Conservation (phyloP, 1,140 invertebrate species). For the Calycopis cecrops region DNA sequence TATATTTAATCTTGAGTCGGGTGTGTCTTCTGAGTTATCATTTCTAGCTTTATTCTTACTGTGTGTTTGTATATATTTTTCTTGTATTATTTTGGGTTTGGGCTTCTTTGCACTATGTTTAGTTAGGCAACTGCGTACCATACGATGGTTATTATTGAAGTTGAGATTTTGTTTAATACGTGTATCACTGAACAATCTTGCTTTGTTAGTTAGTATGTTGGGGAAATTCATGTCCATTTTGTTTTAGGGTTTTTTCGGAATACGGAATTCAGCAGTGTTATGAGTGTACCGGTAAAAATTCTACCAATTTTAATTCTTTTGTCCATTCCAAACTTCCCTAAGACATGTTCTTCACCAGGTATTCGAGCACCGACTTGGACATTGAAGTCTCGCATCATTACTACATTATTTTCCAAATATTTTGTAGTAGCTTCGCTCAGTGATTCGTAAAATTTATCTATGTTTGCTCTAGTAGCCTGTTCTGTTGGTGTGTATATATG, state of each 20-base stretch:
- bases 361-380: constrained; percentile 26
- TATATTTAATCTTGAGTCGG: no score
- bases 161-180: constrained; percentile 34
- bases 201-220: constrained; percentile 35
- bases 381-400: constrained; percentile 40
- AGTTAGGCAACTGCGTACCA: constrained; percentile 32
- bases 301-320: constrained; percentile 34
- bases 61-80: constrained; percentile 11
- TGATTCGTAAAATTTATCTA: constrained; percentile 28
- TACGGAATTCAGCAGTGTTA: constrained; percentile 34
- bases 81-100: constrained; percentile 26
- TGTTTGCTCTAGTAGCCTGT: constrained; percentile 23
- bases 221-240: constrained; percentile 42
- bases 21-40: no score
- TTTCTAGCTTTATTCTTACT: no score
- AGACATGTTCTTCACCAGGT: constrained; percentile 29
- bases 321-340: constrained; percentile 28
- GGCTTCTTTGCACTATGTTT: constrained; percentile 22
- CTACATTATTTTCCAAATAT: constrained; percentile 27
- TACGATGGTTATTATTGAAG: constrained; percentile 40
- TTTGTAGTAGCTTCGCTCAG: constrained; percentile 24
- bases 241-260: constrained; percentile 30
- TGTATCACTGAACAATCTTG: constrained; percentile 26
- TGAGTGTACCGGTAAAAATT: constrained; percentile 30
- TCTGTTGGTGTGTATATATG: constrained; percentile 39